Conservation (phyloP, 2,113 vertebrate genomes). For the Ailurus styani region DNA sequence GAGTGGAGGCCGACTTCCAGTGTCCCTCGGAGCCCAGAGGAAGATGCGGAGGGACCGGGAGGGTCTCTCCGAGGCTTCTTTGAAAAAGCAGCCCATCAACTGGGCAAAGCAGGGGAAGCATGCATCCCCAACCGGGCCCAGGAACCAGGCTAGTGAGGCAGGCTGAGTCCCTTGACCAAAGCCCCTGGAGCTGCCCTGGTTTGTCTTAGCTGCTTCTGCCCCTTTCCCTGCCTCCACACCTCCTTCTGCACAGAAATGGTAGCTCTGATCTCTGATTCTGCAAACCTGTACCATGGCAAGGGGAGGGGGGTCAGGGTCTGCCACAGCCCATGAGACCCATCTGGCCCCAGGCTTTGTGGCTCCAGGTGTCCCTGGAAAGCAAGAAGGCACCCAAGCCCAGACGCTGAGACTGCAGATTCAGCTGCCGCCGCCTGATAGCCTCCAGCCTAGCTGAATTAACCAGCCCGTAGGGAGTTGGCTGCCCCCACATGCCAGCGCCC, state of each 20-base stretch:
- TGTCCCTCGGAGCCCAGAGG: neutral
- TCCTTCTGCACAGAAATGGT: neutral
- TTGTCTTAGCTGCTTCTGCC: neutral
- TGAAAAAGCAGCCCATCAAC: neutral
- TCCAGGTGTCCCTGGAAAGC: slow-evolving; percentile 22
- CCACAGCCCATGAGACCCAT: neutral
- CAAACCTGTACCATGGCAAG: neutral
- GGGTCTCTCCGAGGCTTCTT: neutral
- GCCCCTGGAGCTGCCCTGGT: neutral
- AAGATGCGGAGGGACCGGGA: neutral
- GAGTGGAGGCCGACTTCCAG: neutral
- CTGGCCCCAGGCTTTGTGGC: neutral
- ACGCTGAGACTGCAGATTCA: neutral
- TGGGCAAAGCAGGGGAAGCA: neutral
- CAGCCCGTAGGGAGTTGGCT: neutral
- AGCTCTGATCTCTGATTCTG: neutral
- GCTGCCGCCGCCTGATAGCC: neutral
- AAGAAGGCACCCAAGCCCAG: neutral
- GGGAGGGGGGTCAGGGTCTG: neutral
- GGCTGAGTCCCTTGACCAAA: neutral
- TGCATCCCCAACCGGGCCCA: neutral
- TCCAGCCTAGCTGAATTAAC: neutral
- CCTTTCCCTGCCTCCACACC: neutral
- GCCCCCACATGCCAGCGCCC: neutral
- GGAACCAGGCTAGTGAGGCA: neutral